Evolutionary conservation across 1,140 invertebrate genomes (phyloP), one percentile per base, ranked within the genome.

Genomic region (Aplysia californica): DNA sequence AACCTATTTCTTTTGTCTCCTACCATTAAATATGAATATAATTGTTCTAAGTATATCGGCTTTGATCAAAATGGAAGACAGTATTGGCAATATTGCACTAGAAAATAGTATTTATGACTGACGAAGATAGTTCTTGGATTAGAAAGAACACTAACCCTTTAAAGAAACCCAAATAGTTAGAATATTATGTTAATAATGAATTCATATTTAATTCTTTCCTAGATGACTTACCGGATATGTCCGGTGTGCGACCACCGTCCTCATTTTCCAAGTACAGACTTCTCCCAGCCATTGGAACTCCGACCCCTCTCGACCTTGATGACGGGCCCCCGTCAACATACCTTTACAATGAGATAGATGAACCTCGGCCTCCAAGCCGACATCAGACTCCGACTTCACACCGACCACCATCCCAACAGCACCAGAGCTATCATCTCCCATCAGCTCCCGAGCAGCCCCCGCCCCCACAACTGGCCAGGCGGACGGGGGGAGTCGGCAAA

Each of bases 201-300:
- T 20, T 20, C 23, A 15, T 36, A 10, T 20, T 29, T 66, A 5
- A 4, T 35, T 59, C 6, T 66, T 26, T 31, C 21, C 26, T 31
- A 10, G 21, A 21, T 15, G 21, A 31, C 23, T 33, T 69, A 26
- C 21, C 15, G 18, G 33, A 39, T 20, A 44, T 35, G 33, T n/a
- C 20, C 35, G 15, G 4, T 35, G 20, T 29, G 26, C 70, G 70
- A 15, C 70, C 70, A 38, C 55, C 70, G 3, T 73, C 70, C 15
- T 73, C 70, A 41, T 73, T 73, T 39, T 73, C 70, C 1, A 73
- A 73, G 36, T 73, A 73, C n/a, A 4, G 58, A 23, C 70, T 36
- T 5, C 58, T 73, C 15, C 70, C 70, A 36, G 55, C 70, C 26
- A 73, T 73, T 21, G 70, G 70, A 26, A 73, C 33, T 41, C 70